Percentiles rank a stretch among this genome's conserved stretches.
phyloP scores from a whole-genome alignment of 2,797 vertebrate genomes.

The Trachops cirrhosus region DNA sequence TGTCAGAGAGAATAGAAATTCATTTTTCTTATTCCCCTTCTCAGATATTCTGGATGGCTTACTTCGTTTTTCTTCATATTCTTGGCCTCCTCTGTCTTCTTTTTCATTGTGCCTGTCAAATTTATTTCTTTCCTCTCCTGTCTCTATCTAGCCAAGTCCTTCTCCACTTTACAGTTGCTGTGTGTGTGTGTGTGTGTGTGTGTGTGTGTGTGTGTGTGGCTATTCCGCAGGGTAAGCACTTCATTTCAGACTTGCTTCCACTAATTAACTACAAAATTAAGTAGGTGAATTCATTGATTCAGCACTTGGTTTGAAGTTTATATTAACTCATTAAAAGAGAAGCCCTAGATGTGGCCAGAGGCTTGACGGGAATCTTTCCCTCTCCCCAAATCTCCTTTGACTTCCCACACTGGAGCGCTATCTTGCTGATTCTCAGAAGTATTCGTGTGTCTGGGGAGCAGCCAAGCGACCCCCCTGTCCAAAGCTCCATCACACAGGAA shows the following conservation, averaged over 20 bases:
- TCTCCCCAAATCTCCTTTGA: constrained; percentile 19
- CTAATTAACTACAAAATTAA: constrained; percentile 67
- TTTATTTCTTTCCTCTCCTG: neutral
- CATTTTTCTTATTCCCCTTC: neutral
- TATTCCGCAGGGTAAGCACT: constrained; percentile 62
- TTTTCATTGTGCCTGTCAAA: neutral
- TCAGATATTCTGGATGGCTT: neutral
- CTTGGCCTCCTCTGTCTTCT: neutral
- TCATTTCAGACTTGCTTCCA: constrained; percentile 55
- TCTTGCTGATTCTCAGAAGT: constrained; percentile 55
- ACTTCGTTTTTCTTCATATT: neutral
- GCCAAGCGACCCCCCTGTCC: neutral
- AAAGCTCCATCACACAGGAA: neutral
- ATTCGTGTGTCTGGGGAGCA: neutral
- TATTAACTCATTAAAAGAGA: constrained; percentile 64
- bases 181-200: neutral
- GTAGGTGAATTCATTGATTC: constrained; percentile 68
- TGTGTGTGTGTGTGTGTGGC: neutral
- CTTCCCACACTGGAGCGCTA: constrained; percentile 31
- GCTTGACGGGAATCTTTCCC: constrained; percentile 21
- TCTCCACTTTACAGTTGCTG: neutral
- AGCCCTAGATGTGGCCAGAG: constrained; percentile 43
- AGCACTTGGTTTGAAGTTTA: constrained; percentile 53
- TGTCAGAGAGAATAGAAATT: neutral
- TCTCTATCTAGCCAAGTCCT: neutral